phyloP scores from a whole-genome alignment of 2,113 vertebrate species.

The Mionectes macconnelli region DNA sequence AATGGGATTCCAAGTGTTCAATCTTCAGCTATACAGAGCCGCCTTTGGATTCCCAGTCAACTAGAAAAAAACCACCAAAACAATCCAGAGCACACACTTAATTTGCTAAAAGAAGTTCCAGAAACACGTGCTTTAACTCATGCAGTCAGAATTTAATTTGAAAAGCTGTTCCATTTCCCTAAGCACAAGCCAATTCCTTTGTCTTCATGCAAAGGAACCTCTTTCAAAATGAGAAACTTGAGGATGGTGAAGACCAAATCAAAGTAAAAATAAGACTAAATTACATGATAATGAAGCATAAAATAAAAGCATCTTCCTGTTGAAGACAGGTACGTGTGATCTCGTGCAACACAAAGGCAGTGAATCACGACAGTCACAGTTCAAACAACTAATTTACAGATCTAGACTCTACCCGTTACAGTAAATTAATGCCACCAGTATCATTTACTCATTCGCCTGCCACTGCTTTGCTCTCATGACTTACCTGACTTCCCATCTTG shows the following conservation, averaged over 20 bases:
- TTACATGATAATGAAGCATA: not conserved
- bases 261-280: not conserved
- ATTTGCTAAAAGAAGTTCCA: not conserved
- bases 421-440: not conserved
- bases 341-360: not conserved
- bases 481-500: not conserved
- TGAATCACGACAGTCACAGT: not conserved
- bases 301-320: not conserved
- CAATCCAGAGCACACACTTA: not conserved
- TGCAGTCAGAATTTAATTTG: not conserved
- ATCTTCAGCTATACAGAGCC: not conserved
- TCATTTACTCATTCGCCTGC: not conserved
- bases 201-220: not conserved
- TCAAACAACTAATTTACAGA: not conserved
- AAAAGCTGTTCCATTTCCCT: not conserved
- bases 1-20: not conserved
- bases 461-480: not conserved
- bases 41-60: not conserved
- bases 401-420: not conserved
- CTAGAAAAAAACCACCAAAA: not conserved
- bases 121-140: not conserved
- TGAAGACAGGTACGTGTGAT: not conserved
- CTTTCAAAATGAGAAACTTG: not conserved
- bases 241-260: not conserved
- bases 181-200: not conserved